Evolutionary conservation across 2,797 vertebrate genomes (phyloP).

Genomic region (Pipistrellus nathusii): DNA sequence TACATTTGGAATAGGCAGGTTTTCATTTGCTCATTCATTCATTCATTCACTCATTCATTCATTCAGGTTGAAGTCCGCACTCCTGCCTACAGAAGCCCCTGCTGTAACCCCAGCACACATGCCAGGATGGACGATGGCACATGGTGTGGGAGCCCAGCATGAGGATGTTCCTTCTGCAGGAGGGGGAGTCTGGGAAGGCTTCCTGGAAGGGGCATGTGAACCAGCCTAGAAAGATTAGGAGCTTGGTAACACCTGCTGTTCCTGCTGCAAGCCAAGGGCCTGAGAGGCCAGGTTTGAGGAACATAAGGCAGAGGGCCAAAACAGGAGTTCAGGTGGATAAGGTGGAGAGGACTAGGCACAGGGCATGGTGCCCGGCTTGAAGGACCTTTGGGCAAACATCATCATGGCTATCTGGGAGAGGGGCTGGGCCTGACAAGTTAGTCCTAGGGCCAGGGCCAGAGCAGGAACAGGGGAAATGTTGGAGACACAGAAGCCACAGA

Average conservation of each 20-base stretch:
- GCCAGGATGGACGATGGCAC: accelerated
- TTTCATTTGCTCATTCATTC: not conserved
- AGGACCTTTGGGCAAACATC: too few relatives aligned
- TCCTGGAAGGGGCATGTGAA: not conserved
- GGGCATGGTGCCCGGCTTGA: too few relatives aligned
- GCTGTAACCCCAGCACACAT: accelerated
- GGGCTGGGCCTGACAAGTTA: too few relatives aligned
- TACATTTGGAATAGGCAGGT: not conserved
- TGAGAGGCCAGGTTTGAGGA: not conserved
- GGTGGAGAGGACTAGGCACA: too few relatives aligned
- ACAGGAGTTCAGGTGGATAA: accelerated
- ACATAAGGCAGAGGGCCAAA: not conserved
- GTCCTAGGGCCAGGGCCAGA: too few relatives aligned
- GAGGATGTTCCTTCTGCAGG: not conserved
- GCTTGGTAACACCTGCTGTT: not conserved
- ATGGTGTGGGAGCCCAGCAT: not conserved
- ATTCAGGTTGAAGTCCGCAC: not conserved
- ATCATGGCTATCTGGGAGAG: too few relatives aligned
- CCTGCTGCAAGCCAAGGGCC: not conserved
- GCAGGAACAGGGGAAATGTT: too few relatives aligned
- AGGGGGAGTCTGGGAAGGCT: not conserved
- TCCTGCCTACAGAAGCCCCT: not conserved
- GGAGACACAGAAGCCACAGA: too few relatives aligned
- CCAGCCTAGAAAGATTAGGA: too few relatives aligned
- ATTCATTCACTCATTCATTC: not conserved